Evolutionary conservation across 2,888 invertebrate genomes (phyloP), one percentile per base, ranked within the genome.

Genomic region (Lymantria monacha): DNA sequence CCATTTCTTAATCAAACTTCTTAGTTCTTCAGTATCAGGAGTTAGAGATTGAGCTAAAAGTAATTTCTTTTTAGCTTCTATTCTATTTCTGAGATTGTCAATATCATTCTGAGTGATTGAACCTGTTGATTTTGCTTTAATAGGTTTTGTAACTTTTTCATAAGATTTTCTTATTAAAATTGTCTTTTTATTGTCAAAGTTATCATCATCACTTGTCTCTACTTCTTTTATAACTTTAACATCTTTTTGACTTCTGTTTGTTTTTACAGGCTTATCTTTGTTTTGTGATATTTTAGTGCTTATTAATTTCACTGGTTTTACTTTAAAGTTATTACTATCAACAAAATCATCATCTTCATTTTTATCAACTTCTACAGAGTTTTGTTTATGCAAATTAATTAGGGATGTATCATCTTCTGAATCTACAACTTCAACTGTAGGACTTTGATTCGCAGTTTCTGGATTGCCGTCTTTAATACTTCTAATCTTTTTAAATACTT

Each of bases 1-100:
- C 93, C 93, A 93, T 61, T 85, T 92, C 51, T 87, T 84, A 30
- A 93, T 92, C 30, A 91, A 74, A 38, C 57, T 73, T 53, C 85
- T 71, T 7, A 93, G 63, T 66, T 93, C 92, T 55, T 85, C 85
- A 0, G 87, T 84, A 38, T 92, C 92, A 45, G 87, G 81, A 13
- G 84, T 79, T 54, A 83, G 74, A 30, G 82, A 68, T 68, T 81
- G 79, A 0, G 85, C 84, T 47, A 87, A 44, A 0, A 90, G 72
- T 8, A 83, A 57, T 56, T 81, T 85, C 57, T 90, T 87, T 61
- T 92, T 93, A 2, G 63, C 66, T 51, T 83, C 79, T 54, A 93
- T 91, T 48, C 85, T 76, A 1, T 74, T 74, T 66, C 78, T 87
- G 1, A 92, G 52, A 7, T 82, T 80, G 15, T 90, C 85, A 13